phyloP scores from a whole-genome alignment of 2,797 vertebrate species.

The Uromys caudimaculatus region DNA sequence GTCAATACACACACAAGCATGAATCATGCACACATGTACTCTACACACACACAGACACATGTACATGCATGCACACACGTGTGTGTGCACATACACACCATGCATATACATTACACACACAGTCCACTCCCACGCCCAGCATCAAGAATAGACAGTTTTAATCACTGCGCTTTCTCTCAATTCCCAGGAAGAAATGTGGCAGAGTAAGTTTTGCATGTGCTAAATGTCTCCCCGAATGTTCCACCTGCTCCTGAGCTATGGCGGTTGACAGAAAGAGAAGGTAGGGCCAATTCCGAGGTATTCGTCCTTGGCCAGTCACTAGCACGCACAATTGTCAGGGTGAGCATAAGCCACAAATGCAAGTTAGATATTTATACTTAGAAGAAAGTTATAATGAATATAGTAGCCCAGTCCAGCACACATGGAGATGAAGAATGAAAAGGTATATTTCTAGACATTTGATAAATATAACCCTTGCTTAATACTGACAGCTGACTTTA shows the following conservation, averaged over 20 bases:
- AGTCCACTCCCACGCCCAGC: not conserved
- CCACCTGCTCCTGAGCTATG: slow-evolving; percentile 58
- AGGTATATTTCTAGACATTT: slow-evolving; percentile 80
- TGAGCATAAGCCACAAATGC: slow-evolving; percentile 65
- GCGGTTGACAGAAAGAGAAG: slow-evolving; percentile 59
- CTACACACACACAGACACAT: not conserved
- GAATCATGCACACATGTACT: not conserved
- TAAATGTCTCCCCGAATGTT: slow-evolving; percentile 49
- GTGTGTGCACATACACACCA: not conserved
- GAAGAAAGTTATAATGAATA: slow-evolving; percentile 73
- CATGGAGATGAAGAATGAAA: slow-evolving; percentile 65
- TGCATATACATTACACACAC: too few relatives aligned
- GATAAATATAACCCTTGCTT: slow-evolving; percentile 82
- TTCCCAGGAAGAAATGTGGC: not conserved
- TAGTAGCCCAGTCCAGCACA: slow-evolving; percentile 56
- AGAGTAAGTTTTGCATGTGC: not conserved
- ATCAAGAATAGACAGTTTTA: not conserved
- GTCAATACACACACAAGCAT: not conserved
- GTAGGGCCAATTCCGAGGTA: slow-evolving; percentile 64
- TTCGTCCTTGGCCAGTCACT: slow-evolving; percentile 71
- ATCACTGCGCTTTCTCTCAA: not conserved
- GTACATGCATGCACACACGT: not conserved
- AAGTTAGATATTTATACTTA: slow-evolving; percentile 49
- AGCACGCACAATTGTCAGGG: slow-evolving; percentile 42
- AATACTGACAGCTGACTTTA: slow-evolving; percentile 68